Evolutionary conservation across 2,888 invertebrate genomes (phyloP).

Genomic region (Deilephila elpenor): DNA sequence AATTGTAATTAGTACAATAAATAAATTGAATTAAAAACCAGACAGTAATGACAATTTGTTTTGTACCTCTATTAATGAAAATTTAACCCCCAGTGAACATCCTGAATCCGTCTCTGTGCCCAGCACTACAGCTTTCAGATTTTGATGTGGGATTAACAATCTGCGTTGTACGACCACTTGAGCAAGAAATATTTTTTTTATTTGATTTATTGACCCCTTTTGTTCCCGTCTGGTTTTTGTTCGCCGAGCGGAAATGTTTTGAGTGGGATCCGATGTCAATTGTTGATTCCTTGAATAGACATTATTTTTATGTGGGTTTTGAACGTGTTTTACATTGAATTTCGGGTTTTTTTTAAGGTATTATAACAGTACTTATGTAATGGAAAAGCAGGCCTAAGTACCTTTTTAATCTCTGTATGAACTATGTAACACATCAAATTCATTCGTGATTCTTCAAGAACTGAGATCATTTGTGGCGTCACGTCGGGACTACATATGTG

Average conservation of each 20-base stretch:
- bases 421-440: too few species aligned
- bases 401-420: too few species aligned
- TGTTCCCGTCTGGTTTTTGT: constrained; percentile 25
- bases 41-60: too few species aligned
- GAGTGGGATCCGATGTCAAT: constrained; percentile 9
- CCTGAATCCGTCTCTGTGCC: constrained; percentile 27
- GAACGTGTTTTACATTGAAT: background rate
- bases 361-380: too few species aligned
- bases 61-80: background rate
- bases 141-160: constrained; percentile 41
- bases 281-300: constrained; percentile 12
- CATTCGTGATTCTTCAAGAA: too few species aligned
- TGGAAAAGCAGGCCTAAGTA: too few species aligned
- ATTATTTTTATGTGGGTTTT: background rate
- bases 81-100: background rate
- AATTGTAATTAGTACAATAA: too few species aligned
- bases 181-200: constrained; percentile 38
- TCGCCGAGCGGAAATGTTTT: constrained; percentile 14
- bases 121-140: constrained; percentile 29
- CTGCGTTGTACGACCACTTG: constrained; percentile 36
- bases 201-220: constrained; percentile 40
- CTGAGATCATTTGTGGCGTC: too few species aligned
- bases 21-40: too few species aligned
- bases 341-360: too few species aligned
- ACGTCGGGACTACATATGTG: too few species aligned